Evolutionary conservation across 1,140 invertebrate species (phyloP).

Genomic region (fruit fly (Drosophila melanogaster)): DNA sequence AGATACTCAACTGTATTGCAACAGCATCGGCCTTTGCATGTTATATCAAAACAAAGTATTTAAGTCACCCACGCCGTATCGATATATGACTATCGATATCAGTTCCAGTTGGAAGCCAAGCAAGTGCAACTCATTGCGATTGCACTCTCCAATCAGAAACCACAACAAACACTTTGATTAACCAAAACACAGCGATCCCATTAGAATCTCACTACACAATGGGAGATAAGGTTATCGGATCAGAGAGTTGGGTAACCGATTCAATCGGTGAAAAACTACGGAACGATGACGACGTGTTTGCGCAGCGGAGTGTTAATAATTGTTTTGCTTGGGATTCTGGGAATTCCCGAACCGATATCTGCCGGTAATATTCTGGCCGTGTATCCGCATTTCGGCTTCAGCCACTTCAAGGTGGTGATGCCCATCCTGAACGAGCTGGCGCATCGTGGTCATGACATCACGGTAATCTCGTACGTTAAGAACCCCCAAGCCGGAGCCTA

Average conservation of each 20-base stretch:
- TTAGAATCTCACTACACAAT: conserved; percentile 9
- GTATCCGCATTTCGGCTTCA: conserved; percentile 88
- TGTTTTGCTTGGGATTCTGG: conserved; percentile 15
- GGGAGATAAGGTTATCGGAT: conserved; percentile 33
- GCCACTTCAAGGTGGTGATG: conserved; percentile 89
- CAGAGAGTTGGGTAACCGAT: conserved; percentile 10
- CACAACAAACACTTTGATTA: conserved; percentile 28
- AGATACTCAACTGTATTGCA: not conserved
- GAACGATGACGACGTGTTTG: conserved; percentile 30
- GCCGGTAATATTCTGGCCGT: conserved; percentile 87
- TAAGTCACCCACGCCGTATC: not conserved
- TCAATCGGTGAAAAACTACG: conserved; percentile 35
- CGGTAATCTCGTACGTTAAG: conserved; percentile 88
- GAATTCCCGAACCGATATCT: not conserved
- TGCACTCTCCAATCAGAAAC: conserved; percentile 21
- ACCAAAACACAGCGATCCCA: not conserved
- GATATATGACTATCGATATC: conserved; percentile 10
- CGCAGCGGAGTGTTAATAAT: conserved; percentile 14
- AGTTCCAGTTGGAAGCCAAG: conserved; percentile 6
- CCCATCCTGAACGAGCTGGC: conserved; percentile 88
- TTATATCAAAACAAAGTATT: too few species aligned
- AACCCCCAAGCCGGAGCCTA: conserved; percentile 71
- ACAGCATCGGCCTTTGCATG: too few species aligned
- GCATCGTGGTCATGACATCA: conserved; percentile 88
- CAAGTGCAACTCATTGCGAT: not conserved